A percentile compares a stretch with the other conserved stretches of the same genome.
Evolutionary conservation across 2,888 invertebrate species (phyloP).

Genomic region (Dolichomitus sp.): DNA sequence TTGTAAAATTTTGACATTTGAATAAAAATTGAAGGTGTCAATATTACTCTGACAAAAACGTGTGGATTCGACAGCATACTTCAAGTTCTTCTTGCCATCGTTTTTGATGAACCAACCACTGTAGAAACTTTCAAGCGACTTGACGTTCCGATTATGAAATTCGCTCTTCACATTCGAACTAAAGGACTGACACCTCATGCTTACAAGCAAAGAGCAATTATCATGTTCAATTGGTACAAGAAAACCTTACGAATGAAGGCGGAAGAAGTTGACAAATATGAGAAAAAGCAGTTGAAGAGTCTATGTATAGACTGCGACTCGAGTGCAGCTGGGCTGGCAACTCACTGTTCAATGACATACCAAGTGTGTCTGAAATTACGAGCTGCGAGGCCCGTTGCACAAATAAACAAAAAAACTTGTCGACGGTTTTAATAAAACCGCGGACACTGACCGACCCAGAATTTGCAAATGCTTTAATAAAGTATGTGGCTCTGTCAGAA

Average conservation of each 20-base stretch:
- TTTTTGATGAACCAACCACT: not conserved
- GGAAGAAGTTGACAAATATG: not conserved
- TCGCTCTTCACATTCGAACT: not conserved
- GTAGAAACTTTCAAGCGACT: not conserved
- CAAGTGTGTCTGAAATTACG: constrained; percentile 6
- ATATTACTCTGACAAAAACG: not conserved
- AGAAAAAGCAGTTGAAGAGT: not conserved
- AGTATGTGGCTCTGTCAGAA: not conserved
- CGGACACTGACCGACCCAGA: not conserved
- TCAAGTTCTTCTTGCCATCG: not conserved
- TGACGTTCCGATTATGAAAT: not conserved
- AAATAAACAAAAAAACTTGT: not conserved
- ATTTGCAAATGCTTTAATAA: not conserved
- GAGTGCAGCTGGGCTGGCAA: constrained; percentile 1
- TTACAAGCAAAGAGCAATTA: constrained; percentile 7
- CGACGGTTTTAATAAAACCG: not conserved
- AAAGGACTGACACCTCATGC: not conserved
- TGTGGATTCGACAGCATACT: not conserved
- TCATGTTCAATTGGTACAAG: not conserved
- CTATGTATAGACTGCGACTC: not conserved
- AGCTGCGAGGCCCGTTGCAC: constrained; percentile 4
- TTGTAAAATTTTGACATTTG: too few species aligned
- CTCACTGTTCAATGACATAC: not conserved
- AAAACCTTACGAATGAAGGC: not conserved
- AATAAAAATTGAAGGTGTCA: not conserved